Evolutionary conservation across 2,113 vertebrate genomes (phyloP).

Genomic region (Peromyscus polionotus): DNA sequence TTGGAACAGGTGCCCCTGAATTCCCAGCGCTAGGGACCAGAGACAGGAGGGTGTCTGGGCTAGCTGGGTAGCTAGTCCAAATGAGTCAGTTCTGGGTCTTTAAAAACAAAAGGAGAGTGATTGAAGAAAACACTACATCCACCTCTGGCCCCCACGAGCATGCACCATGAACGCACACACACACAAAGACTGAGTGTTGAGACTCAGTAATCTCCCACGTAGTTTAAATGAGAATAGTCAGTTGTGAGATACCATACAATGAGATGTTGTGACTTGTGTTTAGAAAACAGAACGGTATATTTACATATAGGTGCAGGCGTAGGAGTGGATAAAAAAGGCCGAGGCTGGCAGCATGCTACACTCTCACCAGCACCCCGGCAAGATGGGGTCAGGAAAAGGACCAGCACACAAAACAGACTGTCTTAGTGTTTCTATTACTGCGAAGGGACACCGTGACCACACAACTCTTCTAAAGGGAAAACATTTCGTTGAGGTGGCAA

Average conservation of each 20-base stretch:
- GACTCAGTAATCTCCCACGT: constrained; percentile 20
- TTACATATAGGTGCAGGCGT: not conserved
- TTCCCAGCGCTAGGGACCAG: not conserved
- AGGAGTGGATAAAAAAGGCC: not conserved
- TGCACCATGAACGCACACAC: not conserved
- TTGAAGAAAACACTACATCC: not conserved
- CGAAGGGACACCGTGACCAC: not conserved
- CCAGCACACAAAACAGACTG: not conserved
- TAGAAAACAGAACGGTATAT: not conserved
- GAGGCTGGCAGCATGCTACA: not conserved
- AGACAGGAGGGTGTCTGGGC: not conserved
- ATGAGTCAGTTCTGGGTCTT: not conserved
- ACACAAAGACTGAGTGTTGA: not conserved
- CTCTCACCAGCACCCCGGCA: not conserved
- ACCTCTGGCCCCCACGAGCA: not conserved
- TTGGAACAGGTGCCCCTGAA: not conserved
- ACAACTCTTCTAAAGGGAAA: not conserved
- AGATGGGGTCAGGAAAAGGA: not conserved
- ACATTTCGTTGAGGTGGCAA: not conserved
- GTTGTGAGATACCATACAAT: not conserved
- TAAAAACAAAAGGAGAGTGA: not conserved
- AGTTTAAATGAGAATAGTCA: not conserved
- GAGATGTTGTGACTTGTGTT: not conserved
- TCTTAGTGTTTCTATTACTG: not conserved
- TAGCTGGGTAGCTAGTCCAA: not conserved